Evolutionary conservation across 2,797 vertebrate species (phyloP).

Genomic region (Heteromormyrus szaboi): DNA sequence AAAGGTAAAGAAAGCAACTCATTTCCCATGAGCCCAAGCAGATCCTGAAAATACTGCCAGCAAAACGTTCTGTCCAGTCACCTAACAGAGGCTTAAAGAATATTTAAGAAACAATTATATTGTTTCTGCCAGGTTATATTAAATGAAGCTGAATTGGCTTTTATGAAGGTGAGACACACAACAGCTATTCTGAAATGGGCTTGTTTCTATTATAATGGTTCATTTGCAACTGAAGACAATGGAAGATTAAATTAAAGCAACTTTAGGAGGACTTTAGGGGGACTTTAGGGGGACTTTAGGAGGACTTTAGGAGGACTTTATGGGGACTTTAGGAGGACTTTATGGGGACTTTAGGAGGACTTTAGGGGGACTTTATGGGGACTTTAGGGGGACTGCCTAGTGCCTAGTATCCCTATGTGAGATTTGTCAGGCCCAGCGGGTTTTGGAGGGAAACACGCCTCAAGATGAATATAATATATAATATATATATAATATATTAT

Average conservation of each 20-base stretch:
- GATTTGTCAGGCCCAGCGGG: neutral
- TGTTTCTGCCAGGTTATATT: neutral
- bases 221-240: neutral
- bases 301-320: neutral
- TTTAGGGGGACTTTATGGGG: neutral
- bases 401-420: neutral
- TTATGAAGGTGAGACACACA: neutral
- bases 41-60: slow-evolving; percentile 38
- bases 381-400: neutral
- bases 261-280: neutral
- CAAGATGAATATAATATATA: neutral
- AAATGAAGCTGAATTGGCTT: neutral
- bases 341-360: neutral
- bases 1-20: slow-evolving; percentile 41
- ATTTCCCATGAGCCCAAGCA: slow-evolving; percentile 28
- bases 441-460: neutral
- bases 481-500: too few relatives aligned
- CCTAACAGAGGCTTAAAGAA: neutral
- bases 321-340: neutral
- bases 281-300: neutral
- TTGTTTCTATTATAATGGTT: neutral
- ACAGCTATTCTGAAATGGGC: neutral
- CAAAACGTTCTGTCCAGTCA: slow-evolving; percentile 18
- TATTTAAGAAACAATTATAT: neutral
- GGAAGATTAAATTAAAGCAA: neutral